Evolutionary conservation across 2,888 invertebrate species (phyloP), one percentile per base, ranked within the genome.

Genomic region (Drosophila rellima): DNA sequence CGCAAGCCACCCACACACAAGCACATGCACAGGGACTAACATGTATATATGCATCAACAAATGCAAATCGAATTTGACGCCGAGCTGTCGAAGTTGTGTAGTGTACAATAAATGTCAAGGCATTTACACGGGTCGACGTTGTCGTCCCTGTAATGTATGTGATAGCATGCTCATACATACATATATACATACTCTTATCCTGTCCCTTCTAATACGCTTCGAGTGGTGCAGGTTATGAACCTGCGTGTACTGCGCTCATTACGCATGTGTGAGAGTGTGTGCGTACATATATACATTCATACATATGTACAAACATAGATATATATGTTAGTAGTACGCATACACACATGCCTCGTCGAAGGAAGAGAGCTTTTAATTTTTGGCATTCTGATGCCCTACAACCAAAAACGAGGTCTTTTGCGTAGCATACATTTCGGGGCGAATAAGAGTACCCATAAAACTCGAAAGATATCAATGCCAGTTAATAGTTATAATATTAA

Each of bases 161-260:
- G 39, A 18, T 11, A 13, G 18, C 6, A 11, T 42, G n/a, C 23
- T 17, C 59, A 40, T 42, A 56, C 33, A 45, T 37, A 51, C 59
- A 65, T 45, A 60, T 63, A 66, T 62, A 70, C 51, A 39, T 17
- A 37, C 18, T 50, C 50, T 35, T 68, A 73, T 68, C 61, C 68
- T 84, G 82, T 85, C 85, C 77, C 85, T 69, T 88, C 88, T 88
- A 83, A 83, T 82, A 87, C 75, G 70, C 75, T 85, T 88, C 76
- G 61, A 88, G 86, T 90, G 88, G 90, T 84, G 88, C 84, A 90
- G 89, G 90, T 90, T 90, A 90, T 89, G 89, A 90, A 90, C 90
- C 88, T 89, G 85, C 80, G 88, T 87, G 86, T 62, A 80, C 51
- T 70, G 68, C 73, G 62, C 74, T 56, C 73, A 75, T 76, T 75